Evolutionary conservation across 2,113 vertebrate species (phyloP), one percentile per base, ranked within the genome.

Genomic region (Catharus fuscescens): DNA sequence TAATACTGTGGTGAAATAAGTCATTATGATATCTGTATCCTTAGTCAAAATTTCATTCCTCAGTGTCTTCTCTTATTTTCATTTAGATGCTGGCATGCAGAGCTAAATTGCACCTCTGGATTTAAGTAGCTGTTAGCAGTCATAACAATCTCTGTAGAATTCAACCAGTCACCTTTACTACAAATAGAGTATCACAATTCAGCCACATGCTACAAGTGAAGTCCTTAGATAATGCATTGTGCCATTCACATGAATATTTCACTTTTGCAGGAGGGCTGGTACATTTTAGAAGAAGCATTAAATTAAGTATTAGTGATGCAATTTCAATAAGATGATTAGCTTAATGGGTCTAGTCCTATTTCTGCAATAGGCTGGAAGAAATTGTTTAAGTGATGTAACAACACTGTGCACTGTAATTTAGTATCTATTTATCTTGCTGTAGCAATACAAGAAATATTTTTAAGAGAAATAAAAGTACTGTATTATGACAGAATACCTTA

Each of bases 231-330:
- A 72, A 79, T 25, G 28, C 7, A 10, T 66, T 91, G 59, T 38
- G 45, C 40, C 38, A 87, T 65, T 29, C 45, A 34, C 29, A 65
- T 1, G 4, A 91, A 61, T 85, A 93, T 89, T 91, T 96, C 87
- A 54, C 53, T 89, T 34, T 65, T 52, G 42, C 79, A 93, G 60
- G 40, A 95, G 15, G 29, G 26, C n/a, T 54, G 47, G 53, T 69
- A 44, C 36, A 18, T 60, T 95, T 84, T 67, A 59, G 77, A 93
- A 92, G 77, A 53, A 79, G 14, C 28, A 81, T 61, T 92, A 76
- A 76, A 84, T 80, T 74, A 92, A 93, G 84, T 84, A 90, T 67
- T 93, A 81, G 72, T 78, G 84, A 93, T 80, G 65, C 7, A 69
- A 82, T 92, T 86, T 88, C 91, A 86, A 14, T 36, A 86, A 64